Evolutionary conservation across 2,113 vertebrate species (phyloP).

Genomic region (Tringa solitaria): DNA sequence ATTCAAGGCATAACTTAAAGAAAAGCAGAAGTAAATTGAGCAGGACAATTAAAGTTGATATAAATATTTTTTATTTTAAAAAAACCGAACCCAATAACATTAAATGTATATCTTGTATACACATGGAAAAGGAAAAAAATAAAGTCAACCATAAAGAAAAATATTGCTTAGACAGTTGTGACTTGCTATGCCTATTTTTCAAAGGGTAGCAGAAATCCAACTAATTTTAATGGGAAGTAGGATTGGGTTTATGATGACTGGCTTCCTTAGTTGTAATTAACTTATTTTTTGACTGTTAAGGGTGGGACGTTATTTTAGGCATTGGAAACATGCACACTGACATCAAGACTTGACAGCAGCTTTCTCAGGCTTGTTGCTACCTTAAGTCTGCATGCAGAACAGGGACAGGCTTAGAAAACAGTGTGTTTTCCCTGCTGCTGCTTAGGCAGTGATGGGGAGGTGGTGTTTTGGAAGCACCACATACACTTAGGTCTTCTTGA

Average conservation of each 20-base stretch:
- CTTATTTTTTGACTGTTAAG: neutral
- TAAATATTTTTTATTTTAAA: neutral
- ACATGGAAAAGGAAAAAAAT: neutral
- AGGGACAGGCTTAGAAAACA: neutral
- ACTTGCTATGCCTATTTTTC: neutral
- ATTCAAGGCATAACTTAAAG: neutral
- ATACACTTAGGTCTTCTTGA: neutral
- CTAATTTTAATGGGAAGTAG: neutral
- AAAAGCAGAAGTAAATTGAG: neutral
- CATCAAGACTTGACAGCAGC: neutral
- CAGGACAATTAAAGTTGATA: neutral
- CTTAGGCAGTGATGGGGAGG: neutral
- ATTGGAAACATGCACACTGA: neutral
- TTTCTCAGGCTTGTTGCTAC: neutral
- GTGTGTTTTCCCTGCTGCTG: neutral
- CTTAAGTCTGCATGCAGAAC: neutral
- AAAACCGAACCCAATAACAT: accelerated
- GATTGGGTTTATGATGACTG: neutral
- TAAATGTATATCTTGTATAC: neutral
- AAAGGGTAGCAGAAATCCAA: neutral
- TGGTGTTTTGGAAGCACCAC: neutral
- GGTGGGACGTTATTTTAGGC: neutral
- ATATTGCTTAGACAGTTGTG: neutral
- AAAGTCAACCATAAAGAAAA: neutral
- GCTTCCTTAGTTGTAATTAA: neutral